Conservation (phyloP, 2,888 invertebrate genomes). For the Sinopyrophorus schimmeli region DNA sequence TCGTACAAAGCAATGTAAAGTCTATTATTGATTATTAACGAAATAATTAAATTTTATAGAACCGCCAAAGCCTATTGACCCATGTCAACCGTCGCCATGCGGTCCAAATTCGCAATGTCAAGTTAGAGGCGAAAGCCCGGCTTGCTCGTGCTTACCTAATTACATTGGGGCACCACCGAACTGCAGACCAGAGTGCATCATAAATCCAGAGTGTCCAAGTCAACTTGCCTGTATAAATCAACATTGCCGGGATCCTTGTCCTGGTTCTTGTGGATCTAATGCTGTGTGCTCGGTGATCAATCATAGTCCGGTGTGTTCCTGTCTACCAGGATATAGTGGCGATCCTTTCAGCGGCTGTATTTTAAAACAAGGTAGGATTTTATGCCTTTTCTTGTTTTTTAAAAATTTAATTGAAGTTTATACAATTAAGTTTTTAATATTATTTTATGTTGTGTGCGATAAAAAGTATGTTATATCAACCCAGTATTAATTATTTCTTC, state of each 20-base stretch:
- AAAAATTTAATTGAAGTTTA: constrained; percentile 5
- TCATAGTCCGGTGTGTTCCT: constrained; percentile 75
- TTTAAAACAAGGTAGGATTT: constrained; percentile 57
- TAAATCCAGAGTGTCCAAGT: constrained; percentile 60
- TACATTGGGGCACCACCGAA: constrained; percentile 65
- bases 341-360: constrained; percentile 75
- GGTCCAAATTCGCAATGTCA: constrained; percentile 77
- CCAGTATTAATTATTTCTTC: too few relatives aligned
- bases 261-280: constrained; percentile 60
- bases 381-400: too few relatives aligned
- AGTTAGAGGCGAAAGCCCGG: constrained; percentile 61
- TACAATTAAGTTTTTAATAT: too few relatives aligned
- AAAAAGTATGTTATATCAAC: too few relatives aligned
- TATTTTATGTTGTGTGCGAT: too few relatives aligned
- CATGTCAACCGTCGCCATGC: constrained; percentile 76
- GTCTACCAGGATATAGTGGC: constrained; percentile 60
- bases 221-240: constrained; percentile 52
- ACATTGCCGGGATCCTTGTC: constrained; percentile 56
- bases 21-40: not conserved
- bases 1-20: not conserved
- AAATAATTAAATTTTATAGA: not conserved
- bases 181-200: constrained; percentile 62
- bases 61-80: constrained; percentile 56
- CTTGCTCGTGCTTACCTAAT: constrained; percentile 63
- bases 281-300: constrained; percentile 59